Evolutionary conservation across 2,113 vertebrate genomes (phyloP).

Genomic region (Nycticryphes semicollaris): DNA sequence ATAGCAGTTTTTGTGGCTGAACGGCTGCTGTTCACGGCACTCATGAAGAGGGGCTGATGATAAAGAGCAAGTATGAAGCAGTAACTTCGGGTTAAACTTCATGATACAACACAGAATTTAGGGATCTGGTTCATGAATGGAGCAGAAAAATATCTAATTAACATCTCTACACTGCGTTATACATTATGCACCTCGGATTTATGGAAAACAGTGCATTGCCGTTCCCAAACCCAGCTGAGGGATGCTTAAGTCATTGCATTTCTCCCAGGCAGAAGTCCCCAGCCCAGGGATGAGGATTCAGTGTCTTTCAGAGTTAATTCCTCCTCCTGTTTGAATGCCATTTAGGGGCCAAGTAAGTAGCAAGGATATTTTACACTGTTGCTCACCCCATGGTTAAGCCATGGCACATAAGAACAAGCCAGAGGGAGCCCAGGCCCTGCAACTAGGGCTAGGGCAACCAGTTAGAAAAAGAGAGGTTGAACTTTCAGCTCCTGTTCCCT

Average conservation of each 20-base stretch:
- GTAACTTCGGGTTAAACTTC: background rate
- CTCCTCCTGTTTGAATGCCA: background rate
- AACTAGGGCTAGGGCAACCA: background rate
- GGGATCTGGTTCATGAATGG: background rate
- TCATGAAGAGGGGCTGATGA: background rate
- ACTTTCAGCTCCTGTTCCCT: background rate
- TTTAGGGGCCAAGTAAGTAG: background rate
- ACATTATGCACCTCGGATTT: accelerated
- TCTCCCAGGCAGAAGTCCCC: background rate
- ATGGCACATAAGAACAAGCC: background rate
- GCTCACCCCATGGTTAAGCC: background rate
- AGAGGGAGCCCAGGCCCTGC: background rate
- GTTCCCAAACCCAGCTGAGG: background rate
- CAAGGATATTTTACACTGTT: background rate
- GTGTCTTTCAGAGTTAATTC: background rate
- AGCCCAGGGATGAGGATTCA: background rate
- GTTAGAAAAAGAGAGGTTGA: background rate
- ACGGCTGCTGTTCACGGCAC: background rate
- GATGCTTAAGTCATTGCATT: background rate
- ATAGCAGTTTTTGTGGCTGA: background rate
- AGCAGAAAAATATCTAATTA: background rate
- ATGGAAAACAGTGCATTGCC: background rate
- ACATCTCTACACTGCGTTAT: background rate
- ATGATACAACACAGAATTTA: background rate
- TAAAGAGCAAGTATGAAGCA: background rate